phyloP scores from a whole-genome alignment of 2,113 vertebrate species.

The Heterocephalus glaber region DNA sequence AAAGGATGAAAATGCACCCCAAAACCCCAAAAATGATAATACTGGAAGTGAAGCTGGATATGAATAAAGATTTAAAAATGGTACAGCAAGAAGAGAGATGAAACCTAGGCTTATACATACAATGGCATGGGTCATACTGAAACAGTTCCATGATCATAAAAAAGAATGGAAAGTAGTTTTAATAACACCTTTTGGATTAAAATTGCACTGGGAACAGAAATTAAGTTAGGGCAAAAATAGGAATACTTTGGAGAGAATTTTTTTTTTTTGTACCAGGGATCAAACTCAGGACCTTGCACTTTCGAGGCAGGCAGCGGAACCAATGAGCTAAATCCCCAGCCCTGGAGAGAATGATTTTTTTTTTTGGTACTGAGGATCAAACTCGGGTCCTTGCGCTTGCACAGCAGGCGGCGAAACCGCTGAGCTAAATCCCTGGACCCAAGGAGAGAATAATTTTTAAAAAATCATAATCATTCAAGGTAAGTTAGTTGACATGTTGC shows the following conservation, averaged over 20 bases:
- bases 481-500: neutral
- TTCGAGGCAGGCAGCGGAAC: too few relatives aligned
- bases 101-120: neutral
- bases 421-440: too few relatives aligned
- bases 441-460: neutral
- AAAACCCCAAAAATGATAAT: neutral
- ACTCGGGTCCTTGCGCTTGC: too few relatives aligned
- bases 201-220: neutral
- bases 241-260: neutral
- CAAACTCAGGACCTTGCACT: too few relatives aligned
- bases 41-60: neutral
- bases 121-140: neutral
- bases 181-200: neutral
- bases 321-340: too few relatives aligned
- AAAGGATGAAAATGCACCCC: neutral
- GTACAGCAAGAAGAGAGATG: neutral
- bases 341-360: too few relatives aligned
- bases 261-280: too few relatives aligned
- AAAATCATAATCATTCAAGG: neutral
- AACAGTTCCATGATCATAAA: neutral
- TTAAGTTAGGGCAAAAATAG: neutral
- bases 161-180: neutral
- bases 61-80: neutral
- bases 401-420: too few relatives aligned
- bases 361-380: too few relatives aligned